These are phyloP conservation scores for Mallotus villosus DNA, from an alignment of 2,797 vertebrate genomes.

Conservation along the genomic window DNA sequence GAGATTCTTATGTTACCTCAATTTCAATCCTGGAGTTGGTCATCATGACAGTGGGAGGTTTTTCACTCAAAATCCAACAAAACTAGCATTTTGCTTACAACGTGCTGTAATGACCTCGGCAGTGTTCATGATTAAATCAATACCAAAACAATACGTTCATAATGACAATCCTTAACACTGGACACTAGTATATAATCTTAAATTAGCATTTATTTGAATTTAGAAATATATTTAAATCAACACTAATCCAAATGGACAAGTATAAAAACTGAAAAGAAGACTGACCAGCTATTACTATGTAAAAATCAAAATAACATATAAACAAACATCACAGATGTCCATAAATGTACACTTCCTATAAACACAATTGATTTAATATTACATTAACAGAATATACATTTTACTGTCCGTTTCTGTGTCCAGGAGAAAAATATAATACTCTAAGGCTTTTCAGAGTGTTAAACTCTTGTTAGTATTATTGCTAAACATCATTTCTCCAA, in stretches of 20 bases:
- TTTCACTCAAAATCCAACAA: neutral
- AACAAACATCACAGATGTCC: neutral
- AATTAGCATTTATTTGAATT: neutral
- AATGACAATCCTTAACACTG: slow-evolving; percentile 1
- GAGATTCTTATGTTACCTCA: neutral
- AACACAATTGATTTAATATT: slow-evolving; percentile 27
- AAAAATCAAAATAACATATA: neutral
- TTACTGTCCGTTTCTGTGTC: slow-evolving; percentile 21
- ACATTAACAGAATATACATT: slow-evolving; percentile 28
- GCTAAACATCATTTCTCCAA: slow-evolving; percentile 40
- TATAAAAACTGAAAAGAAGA: neutral
- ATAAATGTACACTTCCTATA: slow-evolving; percentile 34
- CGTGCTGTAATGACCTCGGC: neutral
- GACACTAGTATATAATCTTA: neutral
- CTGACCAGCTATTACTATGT: neutral
- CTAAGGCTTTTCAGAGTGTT: slow-evolving; percentile 48
- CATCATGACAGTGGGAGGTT: neutral
- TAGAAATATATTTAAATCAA: neutral
- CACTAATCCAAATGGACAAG: neutral
- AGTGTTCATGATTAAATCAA: neutral
- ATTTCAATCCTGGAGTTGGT: neutral
- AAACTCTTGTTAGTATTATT: slow-evolving; percentile 48
- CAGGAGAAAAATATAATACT: slow-evolving; percentile 37
- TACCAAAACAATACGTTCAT: neutral
- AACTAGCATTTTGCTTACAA: neutral